These are phyloP conservation scores for Serrognathus titanus DNA, from an alignment of 2,888 invertebrate genomes.

Conservation along the genomic window DNA sequence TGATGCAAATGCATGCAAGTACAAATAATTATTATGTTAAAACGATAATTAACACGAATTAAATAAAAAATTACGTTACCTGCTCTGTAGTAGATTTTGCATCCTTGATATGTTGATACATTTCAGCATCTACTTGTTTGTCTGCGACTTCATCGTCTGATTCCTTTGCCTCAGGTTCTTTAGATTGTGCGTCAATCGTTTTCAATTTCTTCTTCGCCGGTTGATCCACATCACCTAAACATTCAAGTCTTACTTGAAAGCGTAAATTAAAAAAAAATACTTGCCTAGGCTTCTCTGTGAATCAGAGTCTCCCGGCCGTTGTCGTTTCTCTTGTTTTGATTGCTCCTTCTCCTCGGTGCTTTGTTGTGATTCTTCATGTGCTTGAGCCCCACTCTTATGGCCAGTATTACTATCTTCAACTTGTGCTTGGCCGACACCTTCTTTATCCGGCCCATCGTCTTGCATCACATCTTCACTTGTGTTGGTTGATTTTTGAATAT, in stretches of 20 bases:
- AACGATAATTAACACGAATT: too few species aligned
- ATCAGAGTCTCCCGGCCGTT: slow-evolving; percentile 73
- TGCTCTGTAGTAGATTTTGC: slow-evolving; percentile 71
- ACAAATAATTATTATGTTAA: too few species aligned
- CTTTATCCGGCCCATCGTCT: slow-evolving; percentile 61
- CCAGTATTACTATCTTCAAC: slow-evolving; percentile 68
- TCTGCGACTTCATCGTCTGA: slow-evolving; percentile 43
- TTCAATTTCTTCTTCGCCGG: slow-evolving; percentile 62
- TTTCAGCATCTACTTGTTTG: slow-evolving; percentile 43
- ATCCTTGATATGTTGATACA: slow-evolving; percentile 83
- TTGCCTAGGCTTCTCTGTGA: slow-evolving; percentile 64
- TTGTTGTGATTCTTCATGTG: slow-evolving; percentile 40
- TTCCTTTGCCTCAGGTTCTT: slow-evolving; percentile 48
- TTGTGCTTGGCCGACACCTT: slow-evolving; percentile 72
- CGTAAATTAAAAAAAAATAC: slow-evolving; percentile 26
- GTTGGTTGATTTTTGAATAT: slow-evolving; percentile 38
- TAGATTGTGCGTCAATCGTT: slow-evolving; percentile 49
- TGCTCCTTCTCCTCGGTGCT: slow-evolving; percentile 34
- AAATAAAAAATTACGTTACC: slow-evolving; percentile 44
- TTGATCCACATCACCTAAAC: slow-evolving; percentile 58
- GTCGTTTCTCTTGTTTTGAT: slow-evolving; percentile 53
- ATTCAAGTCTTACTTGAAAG: not conserved
- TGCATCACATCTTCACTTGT: slow-evolving; percentile 54
- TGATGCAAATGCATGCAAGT: too few species aligned
- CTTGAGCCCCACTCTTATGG: slow-evolving; percentile 57